phyloP scores from a whole-genome alignment of 2,797 vertebrate genomes.

The Dryobates pubescens region DNA sequence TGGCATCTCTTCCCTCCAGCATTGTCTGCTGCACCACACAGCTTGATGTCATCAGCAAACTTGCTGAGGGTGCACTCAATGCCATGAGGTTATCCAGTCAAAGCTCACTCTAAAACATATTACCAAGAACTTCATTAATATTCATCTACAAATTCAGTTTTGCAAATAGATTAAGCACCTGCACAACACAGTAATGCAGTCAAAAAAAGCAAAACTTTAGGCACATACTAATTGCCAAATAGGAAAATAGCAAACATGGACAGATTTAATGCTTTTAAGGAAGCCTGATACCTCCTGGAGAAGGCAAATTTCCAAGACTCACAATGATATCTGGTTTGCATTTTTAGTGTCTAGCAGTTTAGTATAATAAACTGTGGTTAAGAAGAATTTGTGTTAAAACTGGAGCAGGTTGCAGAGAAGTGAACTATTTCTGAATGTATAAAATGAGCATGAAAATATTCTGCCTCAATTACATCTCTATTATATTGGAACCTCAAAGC shows the following conservation, averaged over 20 bases:
- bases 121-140: background rate
- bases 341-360: background rate
- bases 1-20: too few species aligned
- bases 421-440: background rate
- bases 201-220: background rate
- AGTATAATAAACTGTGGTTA: background rate
- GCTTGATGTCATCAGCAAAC: too few species aligned
- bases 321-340: background rate
- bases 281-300: background rate
- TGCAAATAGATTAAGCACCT: background rate
- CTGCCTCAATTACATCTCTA: background rate
- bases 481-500: background rate
- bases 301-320: slow-evolving; percentile 8
- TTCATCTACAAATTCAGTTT: background rate
- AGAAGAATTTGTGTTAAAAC: slow-evolving; percentile 15
- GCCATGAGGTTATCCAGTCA: too few species aligned
- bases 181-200: background rate
- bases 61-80: too few species aligned
- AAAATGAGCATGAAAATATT: background rate
- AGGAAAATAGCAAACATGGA: background rate
- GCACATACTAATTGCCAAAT: background rate
- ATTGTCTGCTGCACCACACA: too few species aligned
- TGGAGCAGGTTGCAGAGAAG: background rate
- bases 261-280: background rate
- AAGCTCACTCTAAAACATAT: too few species aligned